Base-by-base conservation (phyloP, 2,113 vertebrate species). In the Strigops habroptila region DNA sequence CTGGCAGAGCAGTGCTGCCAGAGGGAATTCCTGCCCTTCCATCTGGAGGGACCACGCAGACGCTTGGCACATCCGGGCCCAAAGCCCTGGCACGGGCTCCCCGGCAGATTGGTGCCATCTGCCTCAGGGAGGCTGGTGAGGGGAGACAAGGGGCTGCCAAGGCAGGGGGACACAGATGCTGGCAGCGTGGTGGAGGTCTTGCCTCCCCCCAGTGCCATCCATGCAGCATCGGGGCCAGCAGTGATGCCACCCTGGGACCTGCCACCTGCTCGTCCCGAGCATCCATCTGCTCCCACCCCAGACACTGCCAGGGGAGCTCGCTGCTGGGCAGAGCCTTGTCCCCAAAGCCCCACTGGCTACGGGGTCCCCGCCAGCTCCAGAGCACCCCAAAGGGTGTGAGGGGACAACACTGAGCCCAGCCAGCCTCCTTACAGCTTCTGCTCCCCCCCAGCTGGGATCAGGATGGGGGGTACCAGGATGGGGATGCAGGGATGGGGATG, bases 41-140 rank as follows among this genome's bases (percentile, higher is more conserved):
- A 92, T 95, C 91, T 87, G 94, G 85, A 95, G 77, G 68, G 84
- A 65, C 64, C 10, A 75, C 51, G 35, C 89, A 93, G 94, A 77
- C 82, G 7, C 35, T 93, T 97, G 95, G 95, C 96, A 96, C 3
- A 30, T 87, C 44, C 5, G 18, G 76, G 48, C 87, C 15, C 13
- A 59, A 93, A 81, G 97, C 87, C 96, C 48, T 90, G 97, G 97
- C 95, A 84, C 11, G 11, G 86, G 51, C 35, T 96, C 82, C 70
- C 76, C 30, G 37, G 97, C 98, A 98, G 97, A 97, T 97, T 97
- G 97, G 95, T 97, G 97, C 98, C 98, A 98, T 97, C 97, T 98
- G 97, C 95, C 91, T 93, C 46, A 33, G 78, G 30, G 4, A 86
- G 92, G 85, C 85, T 90, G 93, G 53, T 44, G 89, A 80, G 59